Evolutionary conservation across 2,113 vertebrate genomes (phyloP), one percentile per base, ranked within the genome.

Genomic region (Glareola pratincola): DNA sequence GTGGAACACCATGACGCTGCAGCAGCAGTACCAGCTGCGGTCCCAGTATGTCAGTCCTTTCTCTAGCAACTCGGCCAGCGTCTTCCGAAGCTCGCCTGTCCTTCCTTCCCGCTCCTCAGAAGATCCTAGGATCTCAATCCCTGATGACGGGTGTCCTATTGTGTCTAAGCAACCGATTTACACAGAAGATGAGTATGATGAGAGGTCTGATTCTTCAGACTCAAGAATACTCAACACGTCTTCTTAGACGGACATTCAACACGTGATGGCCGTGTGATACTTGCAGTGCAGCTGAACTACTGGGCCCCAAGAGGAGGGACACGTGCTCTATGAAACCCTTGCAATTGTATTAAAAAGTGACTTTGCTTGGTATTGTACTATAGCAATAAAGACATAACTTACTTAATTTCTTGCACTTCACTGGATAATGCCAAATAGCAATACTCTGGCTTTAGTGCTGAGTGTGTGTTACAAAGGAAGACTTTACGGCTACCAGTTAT

Each of bases 1-100:
- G 94, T 99, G 99, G 99, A 99, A 99, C 97, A 99, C 99, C 92
- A 99, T 99, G 99, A 99, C 99, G 0, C 98, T 99, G 96, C 99
- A 99, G 98, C 99, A 99, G 96, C 99, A 99, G 97, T 99, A 99
- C 97, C 99, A 99, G 98, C 97, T 99, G 85, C 98, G 99, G 41
- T 99, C 99, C 6, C 99, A 99, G 95, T 99, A 99, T 4, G 98
- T 99, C 96, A 99, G 99, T 9, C 99, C 99, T 20, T 99, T 99
- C 97, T 97, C 99, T n/a, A 88, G 98, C 47, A 98, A 98, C 79
- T 97, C 98, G 0, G 45, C 98, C 76, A 95, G 98, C 1, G 96
- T 99, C 90, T 99, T 99, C 98, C 98, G 99, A 57, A 98, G 98
- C 97, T 99, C 99, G 0, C 98, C 99, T 0, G 96, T 99, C 32